Percentiles rank a stretch among this genome's conserved stretches.
phyloP scores from a whole-genome alignment of 1,140 invertebrate species.

The Nasonia giraulti region DNA sequence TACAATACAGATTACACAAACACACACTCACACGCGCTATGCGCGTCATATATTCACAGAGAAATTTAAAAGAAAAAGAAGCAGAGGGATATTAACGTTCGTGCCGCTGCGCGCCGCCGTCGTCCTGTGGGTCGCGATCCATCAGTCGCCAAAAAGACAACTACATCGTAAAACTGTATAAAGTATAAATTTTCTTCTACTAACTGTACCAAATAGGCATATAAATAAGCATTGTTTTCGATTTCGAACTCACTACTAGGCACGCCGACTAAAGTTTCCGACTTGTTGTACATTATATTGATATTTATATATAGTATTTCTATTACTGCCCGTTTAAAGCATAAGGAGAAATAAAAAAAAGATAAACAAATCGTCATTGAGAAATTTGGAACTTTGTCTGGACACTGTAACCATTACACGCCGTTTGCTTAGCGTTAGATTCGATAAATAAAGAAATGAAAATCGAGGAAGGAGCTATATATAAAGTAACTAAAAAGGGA shows the following conservation, averaged over 20 bases:
- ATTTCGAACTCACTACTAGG: conserved; percentile 56
- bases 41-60: conserved; percentile 43
- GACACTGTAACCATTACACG: conserved; percentile 55
- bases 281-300: conserved; percentile 61
- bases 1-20: not conserved
- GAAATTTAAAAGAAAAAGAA: conserved; percentile 22
- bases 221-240: conserved; percentile 57
- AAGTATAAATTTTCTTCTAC: conserved; percentile 62
- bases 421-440: conserved; percentile 59
- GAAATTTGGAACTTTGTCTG: conserved; percentile 56
- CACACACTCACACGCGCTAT: not conserved
- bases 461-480: not conserved
- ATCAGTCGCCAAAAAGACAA: conserved; percentile 30
- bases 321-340: conserved; percentile 62
- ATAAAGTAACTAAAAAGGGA: not conserved
- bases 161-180: conserved; percentile 59
- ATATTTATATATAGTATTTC: conserved; percentile 57
- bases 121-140: conserved; percentile 27
- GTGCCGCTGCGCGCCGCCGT: conserved; percentile 32
- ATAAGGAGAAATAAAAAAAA: conserved; percentile 49
- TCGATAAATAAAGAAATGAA: conserved; percentile 41
- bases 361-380: conserved; percentile 46
- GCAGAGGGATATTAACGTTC: not conserved
- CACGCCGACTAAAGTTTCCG: conserved; percentile 57
- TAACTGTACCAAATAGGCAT: conserved; percentile 57